These are phyloP conservation scores for Torymus texanus DNA, from an alignment of 2,888 invertebrate species.

Conservation along the genomic window DNA sequence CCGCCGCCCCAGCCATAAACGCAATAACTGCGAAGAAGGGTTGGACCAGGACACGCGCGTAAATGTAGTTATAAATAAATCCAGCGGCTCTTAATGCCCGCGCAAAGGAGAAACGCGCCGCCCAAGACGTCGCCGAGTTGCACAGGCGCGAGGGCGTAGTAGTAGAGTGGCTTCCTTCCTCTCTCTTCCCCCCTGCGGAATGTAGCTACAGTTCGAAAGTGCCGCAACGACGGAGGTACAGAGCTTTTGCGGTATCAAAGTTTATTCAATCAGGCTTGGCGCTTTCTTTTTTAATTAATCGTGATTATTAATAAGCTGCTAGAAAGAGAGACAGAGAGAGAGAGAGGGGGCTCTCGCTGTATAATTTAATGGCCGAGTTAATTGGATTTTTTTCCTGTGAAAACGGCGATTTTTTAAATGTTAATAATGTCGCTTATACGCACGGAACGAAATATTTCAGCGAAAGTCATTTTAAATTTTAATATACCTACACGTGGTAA, in stretches of 20 bases:
- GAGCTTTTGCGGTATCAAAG: slow-evolving; percentile 50
- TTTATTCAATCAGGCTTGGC: slow-evolving; percentile 52
- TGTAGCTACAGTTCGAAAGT: slow-evolving; percentile 52
- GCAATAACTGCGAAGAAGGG: slow-evolving; percentile 70
- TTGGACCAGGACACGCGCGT: slow-evolving; percentile 71
- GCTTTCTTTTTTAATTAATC: slow-evolving; percentile 25
- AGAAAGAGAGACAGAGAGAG: background rate
- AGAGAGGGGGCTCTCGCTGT: too few species aligned
- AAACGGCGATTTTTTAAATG: too few species aligned
- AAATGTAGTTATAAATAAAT: slow-evolving; percentile 76
- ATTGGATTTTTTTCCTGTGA: too few species aligned
- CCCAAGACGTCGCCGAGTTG: slow-evolving; percentile 56
- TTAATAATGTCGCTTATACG: too few species aligned
- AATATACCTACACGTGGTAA: too few species aligned
- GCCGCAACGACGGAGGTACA: background rate
- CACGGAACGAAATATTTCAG: too few species aligned
- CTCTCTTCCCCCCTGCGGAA: slow-evolving; percentile 41
- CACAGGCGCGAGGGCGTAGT: background rate
- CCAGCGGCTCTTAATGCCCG: slow-evolving; percentile 75
- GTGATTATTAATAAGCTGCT: slow-evolving; percentile 16
- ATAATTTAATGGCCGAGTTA: too few species aligned
- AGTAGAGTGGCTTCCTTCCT: slow-evolving; percentile 31
- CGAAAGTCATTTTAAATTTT: too few species aligned
- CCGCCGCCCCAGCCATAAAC: slow-evolving; percentile 63
- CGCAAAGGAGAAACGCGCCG: slow-evolving; percentile 57